Percentiles rank a stretch among this genome's conserved stretches.
These are phyloP conservation scores for Venturia canescens DNA, from an alignment of 1,140 invertebrate species.

Conservation along the genomic window DNA sequence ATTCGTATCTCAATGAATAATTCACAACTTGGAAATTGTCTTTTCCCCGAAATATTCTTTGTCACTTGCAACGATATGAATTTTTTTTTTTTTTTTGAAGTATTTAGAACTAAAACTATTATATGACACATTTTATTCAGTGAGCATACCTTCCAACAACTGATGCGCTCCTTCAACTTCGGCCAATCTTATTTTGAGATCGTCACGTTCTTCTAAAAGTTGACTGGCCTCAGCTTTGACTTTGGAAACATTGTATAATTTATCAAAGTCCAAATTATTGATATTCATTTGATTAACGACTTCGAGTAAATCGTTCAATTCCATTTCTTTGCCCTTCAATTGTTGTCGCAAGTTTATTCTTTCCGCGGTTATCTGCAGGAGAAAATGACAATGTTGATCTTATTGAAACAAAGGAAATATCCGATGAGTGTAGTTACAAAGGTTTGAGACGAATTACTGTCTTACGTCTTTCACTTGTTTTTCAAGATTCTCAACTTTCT, in stretches of 20 bases:
- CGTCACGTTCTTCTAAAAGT: constrained; percentile 71
- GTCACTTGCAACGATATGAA: no score
- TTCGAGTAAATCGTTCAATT: constrained; percentile 68
- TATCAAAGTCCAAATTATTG: constrained; percentile 72
- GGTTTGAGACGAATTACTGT: no score
- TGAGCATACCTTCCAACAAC: constrained; percentile 70
- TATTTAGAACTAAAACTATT: no score
- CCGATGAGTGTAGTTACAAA: no score
- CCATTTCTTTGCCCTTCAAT: constrained; percentile 68
- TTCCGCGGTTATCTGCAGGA: constrained; percentile 64
- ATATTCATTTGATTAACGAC: constrained; percentile 67
- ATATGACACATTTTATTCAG: neutral
- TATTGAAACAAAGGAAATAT: constrained; percentile 45
- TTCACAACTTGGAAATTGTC: no score
- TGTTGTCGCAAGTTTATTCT: constrained; percentile 63
- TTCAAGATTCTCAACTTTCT: constrained; percentile 70
- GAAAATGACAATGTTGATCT: constrained; percentile 49
- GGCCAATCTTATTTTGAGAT: constrained; percentile 70
- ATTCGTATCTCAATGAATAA: no score
- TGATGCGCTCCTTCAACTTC: constrained; percentile 73
- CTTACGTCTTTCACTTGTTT: constrained; percentile 70
- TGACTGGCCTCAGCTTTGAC: constrained; percentile 68
- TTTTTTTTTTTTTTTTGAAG: no score
- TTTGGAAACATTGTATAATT: constrained; percentile 70
- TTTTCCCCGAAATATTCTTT: no score